A percentile compares a stretch with the other conserved stretches of the same genome.
Evolutionary conservation across 2,113 vertebrate genomes (phyloP).

Genomic region (Ginglymostoma cirratum): DNA sequence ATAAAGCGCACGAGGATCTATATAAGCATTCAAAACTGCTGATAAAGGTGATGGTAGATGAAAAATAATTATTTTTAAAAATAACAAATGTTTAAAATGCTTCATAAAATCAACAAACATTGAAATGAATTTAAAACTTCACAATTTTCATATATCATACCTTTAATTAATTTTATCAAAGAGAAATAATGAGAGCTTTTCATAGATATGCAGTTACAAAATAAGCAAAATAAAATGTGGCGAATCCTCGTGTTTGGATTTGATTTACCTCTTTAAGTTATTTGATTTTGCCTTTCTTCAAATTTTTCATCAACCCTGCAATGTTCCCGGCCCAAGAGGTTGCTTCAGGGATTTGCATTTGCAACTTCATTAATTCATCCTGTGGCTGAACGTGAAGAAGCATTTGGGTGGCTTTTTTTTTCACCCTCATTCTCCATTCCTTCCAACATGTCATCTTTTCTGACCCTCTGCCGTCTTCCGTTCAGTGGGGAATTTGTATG

Average conservation of each 20-base stretch:
- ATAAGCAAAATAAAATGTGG: background rate
- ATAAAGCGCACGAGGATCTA: background rate
- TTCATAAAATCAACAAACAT: background rate
- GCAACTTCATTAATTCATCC: background rate
- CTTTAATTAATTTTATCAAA: background rate
- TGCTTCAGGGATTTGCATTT: background rate
- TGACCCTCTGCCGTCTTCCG: background rate
- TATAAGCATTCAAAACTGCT: background rate
- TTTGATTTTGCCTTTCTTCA: background rate
- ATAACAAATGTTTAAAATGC: background rate
- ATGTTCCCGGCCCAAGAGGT: background rate
- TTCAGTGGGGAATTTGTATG: background rate
- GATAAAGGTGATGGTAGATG: background rate
- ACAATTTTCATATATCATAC: background rate
- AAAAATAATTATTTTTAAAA: background rate
- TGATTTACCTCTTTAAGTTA: background rate
- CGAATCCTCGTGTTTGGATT: background rate
- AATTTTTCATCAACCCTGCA: background rate
- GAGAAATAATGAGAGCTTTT: background rate
- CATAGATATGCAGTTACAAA: background rate
- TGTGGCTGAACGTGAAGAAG: background rate
- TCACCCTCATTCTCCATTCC: background rate
- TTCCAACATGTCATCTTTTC: background rate
- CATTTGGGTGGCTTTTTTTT: background rate
- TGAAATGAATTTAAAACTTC: background rate